phyloP scores from a whole-genome alignment of 2,888 invertebrate species.

The Aphelenchoides bicaudatus region DNA sequence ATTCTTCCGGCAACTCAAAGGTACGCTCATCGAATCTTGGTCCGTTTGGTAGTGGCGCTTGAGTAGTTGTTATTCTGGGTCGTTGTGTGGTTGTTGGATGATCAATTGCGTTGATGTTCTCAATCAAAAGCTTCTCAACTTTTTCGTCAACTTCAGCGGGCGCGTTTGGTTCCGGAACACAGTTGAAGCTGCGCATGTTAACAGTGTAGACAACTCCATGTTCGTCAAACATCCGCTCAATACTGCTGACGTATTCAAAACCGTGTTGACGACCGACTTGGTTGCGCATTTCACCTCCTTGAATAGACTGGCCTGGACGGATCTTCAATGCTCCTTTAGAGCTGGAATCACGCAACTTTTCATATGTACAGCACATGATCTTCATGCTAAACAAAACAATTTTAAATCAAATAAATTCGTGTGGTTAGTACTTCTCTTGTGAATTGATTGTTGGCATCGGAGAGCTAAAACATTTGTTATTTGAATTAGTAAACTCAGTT shows the following conservation, averaged over 20 bases:
- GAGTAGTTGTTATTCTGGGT: not conserved
- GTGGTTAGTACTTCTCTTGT: not conserved
- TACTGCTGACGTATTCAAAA: slow-evolving; percentile 30
- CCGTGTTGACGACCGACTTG: slow-evolving; percentile 28
- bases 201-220: slow-evolving; percentile 28
- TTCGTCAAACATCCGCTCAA: slow-evolving; percentile 28
- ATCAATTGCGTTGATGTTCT: slow-evolving; percentile 21
- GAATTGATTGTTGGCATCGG: slow-evolving; percentile 17
- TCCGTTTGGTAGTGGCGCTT: not conserved
- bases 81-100: slow-evolving; percentile 10
- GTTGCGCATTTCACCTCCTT: slow-evolving; percentile 32
- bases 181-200: slow-evolving; percentile 24
- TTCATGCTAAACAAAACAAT: slow-evolving; percentile 11
- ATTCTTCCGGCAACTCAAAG: slow-evolving; percentile 25
- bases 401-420: not conserved
- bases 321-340: slow-evolving; percentile 22
- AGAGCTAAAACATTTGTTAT: too few species aligned
- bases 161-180: slow-evolving; percentile 29
- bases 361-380: slow-evolving; percentile 30
- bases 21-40: slow-evolving; percentile 22
- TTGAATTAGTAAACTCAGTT: too few species aligned
- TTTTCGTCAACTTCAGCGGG: slow-evolving; percentile 23
- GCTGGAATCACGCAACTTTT: slow-evolving; percentile 19
- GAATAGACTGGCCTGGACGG: slow-evolving; percentile 27
- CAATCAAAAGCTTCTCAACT: slow-evolving; percentile 17